Conservation (phyloP, 2,888 invertebrate species). For the Tribolium freemani region DNA sequence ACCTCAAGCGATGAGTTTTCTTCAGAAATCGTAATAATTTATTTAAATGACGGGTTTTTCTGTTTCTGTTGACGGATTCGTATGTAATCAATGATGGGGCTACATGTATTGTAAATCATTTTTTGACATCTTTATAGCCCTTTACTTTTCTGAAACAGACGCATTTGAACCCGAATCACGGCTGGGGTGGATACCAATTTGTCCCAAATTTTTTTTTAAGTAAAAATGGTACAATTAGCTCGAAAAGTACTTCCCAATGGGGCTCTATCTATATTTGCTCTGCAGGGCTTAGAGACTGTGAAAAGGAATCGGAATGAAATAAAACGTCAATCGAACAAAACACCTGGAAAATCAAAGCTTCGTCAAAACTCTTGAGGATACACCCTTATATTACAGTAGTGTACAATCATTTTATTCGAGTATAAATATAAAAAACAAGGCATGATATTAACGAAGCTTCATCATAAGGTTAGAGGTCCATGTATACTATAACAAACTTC, state of each 20-base stretch:
- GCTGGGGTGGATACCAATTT: constrained; percentile 1
- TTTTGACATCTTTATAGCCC: constrained; percentile 26
- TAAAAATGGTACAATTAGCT: background rate
- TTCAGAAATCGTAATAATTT: constrained; percentile 18
- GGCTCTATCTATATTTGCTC: background rate
- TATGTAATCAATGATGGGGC: constrained; percentile 1
- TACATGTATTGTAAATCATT: constrained; percentile 23
- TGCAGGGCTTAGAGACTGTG: background rate
- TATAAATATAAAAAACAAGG: background rate
- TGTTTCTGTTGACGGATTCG: constrained; percentile 1
- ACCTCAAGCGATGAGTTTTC: constrained; percentile 10
- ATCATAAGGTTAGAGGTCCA: constrained; percentile 9
- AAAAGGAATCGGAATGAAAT: background rate
- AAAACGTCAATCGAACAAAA: constrained; percentile 2
- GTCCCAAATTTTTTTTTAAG: background rate
- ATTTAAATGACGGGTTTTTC: background rate
- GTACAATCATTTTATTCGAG: background rate
- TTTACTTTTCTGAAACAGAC: constrained; percentile 19
- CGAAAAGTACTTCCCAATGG: background rate
- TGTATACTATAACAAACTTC: constrained; percentile 18
- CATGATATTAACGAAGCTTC: background rate
- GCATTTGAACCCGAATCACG: constrained; percentile 18
- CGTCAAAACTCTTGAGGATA: background rate
- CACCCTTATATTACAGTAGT: background rate
- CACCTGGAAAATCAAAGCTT: constrained; percentile 8